Base-by-base conservation (phyloP, 2,888 invertebrate genomes). In the Lasioglossum malachurum region DNA sequence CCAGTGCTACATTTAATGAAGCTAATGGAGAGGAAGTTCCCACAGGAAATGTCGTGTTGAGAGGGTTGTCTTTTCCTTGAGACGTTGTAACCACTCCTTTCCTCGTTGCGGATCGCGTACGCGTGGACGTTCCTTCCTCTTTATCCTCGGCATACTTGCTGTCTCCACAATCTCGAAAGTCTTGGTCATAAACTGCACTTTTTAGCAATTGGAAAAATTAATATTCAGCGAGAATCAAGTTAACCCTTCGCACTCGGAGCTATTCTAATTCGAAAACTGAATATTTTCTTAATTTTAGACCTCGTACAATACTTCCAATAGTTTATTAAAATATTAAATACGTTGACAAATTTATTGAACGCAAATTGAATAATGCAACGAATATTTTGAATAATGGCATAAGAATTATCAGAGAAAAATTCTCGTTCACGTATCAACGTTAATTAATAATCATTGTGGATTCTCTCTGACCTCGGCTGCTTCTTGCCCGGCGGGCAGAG, bases 11-110 rank as follows among this genome's bases (percentile, higher is more conserved):
- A 46, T 78, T 85, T 78, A 71, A 75, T 67, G 60, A 57, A 67
- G 27, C 44, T 77, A 78, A 87, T 67, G 64, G 75, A 78, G 57
- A 83, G 83, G 83, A 89, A 90, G 79, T 87, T 90, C 87, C 77
- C 90, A 84, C 75, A 82, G 90, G 80, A 85, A 82, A 79, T 71
- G 81, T 41, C 35, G 79, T 76, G 82, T 76, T 84, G 74, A 60
- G 44, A 73, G 73, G 41, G 71, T 31, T 31, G 49, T 82, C 67
- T 75, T 74, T 76, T 78, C 83, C 74, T 86, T 78, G 84, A 38
- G 75, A 73, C 64, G 49, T 10, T 23, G 27, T 53, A 49, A 72
- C 80, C 27, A 16, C 27, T 72, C 23, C 35, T 82, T 83, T 86
- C 82, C 67, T 73, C 46, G 67, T 69, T 71, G 53, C 44, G 44